Evolutionary conservation across 2,888 invertebrate genomes (phyloP).

Genomic region (Chymomyza procnemis): DNA sequence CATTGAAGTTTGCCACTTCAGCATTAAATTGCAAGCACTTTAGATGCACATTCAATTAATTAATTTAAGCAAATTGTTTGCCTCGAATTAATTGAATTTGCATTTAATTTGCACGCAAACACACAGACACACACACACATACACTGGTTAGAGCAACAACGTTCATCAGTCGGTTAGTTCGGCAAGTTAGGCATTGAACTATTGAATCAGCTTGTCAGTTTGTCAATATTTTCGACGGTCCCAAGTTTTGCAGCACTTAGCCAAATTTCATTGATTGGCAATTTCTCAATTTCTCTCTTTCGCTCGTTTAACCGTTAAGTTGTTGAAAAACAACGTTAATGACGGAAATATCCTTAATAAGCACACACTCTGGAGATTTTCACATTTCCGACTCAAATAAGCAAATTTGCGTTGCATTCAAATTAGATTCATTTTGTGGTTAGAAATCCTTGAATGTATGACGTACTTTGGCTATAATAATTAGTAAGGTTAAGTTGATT

Average conservation of each 20-base stretch:
- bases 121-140: neutral
- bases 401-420: neutral
- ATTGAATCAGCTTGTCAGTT: neutral
- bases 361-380: neutral
- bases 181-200: slow-evolving; percentile 3
- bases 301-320: neutral
- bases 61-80: slow-evolving; percentile 75
- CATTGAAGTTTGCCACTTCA: neutral
- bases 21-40: slow-evolving; percentile 52
- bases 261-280: neutral
- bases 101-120: slow-evolving; percentile 64
- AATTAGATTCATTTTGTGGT: neutral
- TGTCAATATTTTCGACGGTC: neutral
- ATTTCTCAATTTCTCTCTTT: neutral
- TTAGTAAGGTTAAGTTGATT: neutral
- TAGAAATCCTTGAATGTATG: neutral
- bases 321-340: neutral
- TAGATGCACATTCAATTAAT: slow-evolving; percentile 77
- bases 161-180: neutral
- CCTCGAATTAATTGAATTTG: slow-evolving; percentile 76
- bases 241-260: neutral
- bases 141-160: neutral
- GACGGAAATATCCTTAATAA: neutral
- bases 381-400: neutral
- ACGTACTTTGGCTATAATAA: neutral